Percentiles rank a stretch among this genome's conserved stretches.
These are phyloP conservation scores for Prietella phreatophila DNA, from an alignment of 2,113 vertebrate species.

Conservation along the genomic window DNA sequence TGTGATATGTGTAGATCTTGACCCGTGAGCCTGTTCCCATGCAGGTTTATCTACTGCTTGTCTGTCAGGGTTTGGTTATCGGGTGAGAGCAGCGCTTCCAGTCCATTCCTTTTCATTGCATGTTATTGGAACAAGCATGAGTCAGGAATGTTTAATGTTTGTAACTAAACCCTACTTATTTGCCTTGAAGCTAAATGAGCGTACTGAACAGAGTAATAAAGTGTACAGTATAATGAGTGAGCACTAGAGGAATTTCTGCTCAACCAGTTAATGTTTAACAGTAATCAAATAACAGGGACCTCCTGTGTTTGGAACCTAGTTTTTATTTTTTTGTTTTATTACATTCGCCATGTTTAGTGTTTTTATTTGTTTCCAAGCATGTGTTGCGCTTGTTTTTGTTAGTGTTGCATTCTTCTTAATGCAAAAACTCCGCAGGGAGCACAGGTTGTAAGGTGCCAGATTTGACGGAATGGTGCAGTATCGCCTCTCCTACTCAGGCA, in stretches of 20 bases:
- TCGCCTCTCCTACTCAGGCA: neutral
- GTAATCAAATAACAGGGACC: slow-evolving; percentile 63
- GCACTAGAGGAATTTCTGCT: slow-evolving; percentile 65
- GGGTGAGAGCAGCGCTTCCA: slow-evolving; percentile 26
- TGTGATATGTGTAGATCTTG: slow-evolving; percentile 27
- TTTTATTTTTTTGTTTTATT: slow-evolving; percentile 17
- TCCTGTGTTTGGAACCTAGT: slow-evolving; percentile 18
- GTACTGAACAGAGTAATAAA: slow-evolving; percentile 36
- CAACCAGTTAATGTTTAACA: slow-evolving; percentile 73
- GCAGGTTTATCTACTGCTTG: slow-evolving; percentile 48
- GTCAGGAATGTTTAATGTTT: slow-evolving; percentile 36
- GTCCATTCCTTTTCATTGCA: slow-evolving; percentile 11
- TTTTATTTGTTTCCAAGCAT: neutral
- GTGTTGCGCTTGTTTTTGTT: neutral
- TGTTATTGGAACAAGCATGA: slow-evolving; percentile 3
- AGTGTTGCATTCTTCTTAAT: neutral
- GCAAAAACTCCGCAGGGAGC: neutral
- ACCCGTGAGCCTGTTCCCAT: slow-evolving; percentile 39
- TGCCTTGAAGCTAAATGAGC: slow-evolving; percentile 12
- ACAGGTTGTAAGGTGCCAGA: neutral
- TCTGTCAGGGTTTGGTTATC: slow-evolving; percentile 40
- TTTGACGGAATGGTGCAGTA: neutral
- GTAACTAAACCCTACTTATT: neutral
- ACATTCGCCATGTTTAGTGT: neutral
- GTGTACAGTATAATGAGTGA: slow-evolving; percentile 47